Conservation (phyloP, 2,113 vertebrate genomes). For the Gracilinanus agilis region DNA sequence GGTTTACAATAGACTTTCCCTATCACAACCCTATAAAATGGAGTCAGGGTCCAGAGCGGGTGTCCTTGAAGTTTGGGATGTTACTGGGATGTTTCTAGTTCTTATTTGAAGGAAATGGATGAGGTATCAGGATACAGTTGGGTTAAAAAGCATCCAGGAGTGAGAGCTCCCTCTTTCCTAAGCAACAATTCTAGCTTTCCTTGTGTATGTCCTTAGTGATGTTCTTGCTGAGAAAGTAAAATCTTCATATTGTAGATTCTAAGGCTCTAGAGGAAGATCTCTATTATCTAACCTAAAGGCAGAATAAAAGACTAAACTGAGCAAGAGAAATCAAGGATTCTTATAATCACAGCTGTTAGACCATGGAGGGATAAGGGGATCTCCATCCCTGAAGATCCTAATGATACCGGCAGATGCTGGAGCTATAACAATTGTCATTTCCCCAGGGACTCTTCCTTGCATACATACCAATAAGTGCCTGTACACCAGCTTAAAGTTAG, state of each 20-base stretch:
- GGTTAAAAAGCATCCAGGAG: no score
- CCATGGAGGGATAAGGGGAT: slow-evolving; percentile 6
- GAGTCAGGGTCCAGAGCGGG: not conserved
- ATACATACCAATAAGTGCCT: not conserved
- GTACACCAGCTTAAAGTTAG: not conserved
- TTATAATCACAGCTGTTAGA: slow-evolving; percentile 39
- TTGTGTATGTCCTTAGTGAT: not conserved
- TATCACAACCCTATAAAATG: not conserved
- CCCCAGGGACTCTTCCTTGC: not conserved
- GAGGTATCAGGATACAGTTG: not conserved
- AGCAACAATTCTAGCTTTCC: not conserved
- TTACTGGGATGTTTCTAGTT: not conserved
- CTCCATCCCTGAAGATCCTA: slow-evolving; percentile 18
- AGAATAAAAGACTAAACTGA: slow-evolving; percentile 24
- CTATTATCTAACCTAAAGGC: slow-evolving; percentile 5
- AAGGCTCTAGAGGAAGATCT: not conserved
- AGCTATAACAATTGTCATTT: not conserved
- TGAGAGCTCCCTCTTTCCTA: not conserved
- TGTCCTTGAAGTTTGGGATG: not conserved
- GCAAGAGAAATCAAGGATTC: not conserved
- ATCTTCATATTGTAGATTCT: not conserved
- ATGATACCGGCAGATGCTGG: slow-evolving; percentile 18
- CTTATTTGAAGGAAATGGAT: not conserved
- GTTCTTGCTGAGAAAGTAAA: not conserved
- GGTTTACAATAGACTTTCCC: not conserved